Base-by-base conservation (phyloP, 1,140 invertebrate genomes). In the Zaprionus camerounensis region DNA sequence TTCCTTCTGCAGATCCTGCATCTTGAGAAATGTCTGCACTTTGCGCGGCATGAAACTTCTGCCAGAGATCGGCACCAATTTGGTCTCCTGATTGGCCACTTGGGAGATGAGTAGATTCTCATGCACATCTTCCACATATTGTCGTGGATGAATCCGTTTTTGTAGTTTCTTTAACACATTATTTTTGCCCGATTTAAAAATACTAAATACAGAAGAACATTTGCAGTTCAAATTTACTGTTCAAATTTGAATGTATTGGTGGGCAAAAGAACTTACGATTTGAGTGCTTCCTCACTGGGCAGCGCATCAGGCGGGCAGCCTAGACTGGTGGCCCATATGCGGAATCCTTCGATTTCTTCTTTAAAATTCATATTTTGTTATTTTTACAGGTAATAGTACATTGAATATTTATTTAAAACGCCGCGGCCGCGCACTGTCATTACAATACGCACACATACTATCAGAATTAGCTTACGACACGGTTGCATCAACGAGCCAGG, bases 181-280 rank as follows among this genome's bases (percentile, higher is more conserved):
- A n/a, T 74, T 72, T 7, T 91, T 84, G 1, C 79, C 76, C 1
- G 88, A 85, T 41, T 92, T 92, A 9, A 87, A 85, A 38, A 92
- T 84, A 7, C 91, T 91, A 34, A 36, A 65, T 59, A 7, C 28
- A 28, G 1, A 31, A 3, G 7, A 41, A 3, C 0, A 22, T 9
- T 31, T 26, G 6, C 15, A 20, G 28, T 46, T 34, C 9, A 34
- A 34, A 34, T 34, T 72, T 34, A 11, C 28, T 26, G 28, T 64
- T 34, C 17, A 13, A 17, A 12, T 41, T 62, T 72, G 1, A 20
- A 71, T 34, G 28, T 34, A 11, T 53, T 15, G 7, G 12, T 24
- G 11, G 1, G 15, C 17, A 9, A 2, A 41, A 72, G 2, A 36
- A 74, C 70, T 82, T 91, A 92, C 91, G 81, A 81, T 61, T 70